Evolutionary conservation across 2,797 vertebrate genomes (phyloP).

Genomic region (Limosa lapponica): DNA sequence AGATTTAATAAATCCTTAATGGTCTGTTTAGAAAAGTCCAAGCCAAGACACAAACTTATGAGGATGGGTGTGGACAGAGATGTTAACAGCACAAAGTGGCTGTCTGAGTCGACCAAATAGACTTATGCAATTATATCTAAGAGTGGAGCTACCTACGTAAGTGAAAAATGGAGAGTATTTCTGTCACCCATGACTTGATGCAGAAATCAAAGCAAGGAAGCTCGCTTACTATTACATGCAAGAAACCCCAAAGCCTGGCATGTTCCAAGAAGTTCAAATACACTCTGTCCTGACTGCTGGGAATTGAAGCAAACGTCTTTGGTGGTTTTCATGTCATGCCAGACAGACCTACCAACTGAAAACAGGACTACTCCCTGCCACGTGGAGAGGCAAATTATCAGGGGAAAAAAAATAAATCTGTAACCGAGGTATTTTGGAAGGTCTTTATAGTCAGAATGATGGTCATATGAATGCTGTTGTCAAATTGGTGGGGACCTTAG

Average conservation of each 20-base stretch:
- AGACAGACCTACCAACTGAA: neutral
- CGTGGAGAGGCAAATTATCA: neutral
- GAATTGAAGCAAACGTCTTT: conserved; percentile 41
- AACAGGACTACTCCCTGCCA: conserved; percentile 26
- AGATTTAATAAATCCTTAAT: conserved; percentile 50
- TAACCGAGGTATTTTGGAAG: neutral
- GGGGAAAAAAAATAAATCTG: neutral
- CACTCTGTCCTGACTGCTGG: conserved; percentile 5
- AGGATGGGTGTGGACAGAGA: conserved; percentile 46
- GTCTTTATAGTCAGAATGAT: neutral
- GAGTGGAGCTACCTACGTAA: conserved; percentile 65
- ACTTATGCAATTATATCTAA: conserved; percentile 52
- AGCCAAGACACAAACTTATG: conserved; percentile 29
- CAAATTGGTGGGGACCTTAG: neutral
- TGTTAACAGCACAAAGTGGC: conserved; percentile 23
- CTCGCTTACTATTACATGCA: conserved; percentile 40
- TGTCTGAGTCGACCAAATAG: neutral
- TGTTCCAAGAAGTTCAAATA: conserved; percentile 43
- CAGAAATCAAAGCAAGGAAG: conserved; percentile 70
- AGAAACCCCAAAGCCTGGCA: conserved; percentile 37
- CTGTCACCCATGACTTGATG: conserved; percentile 47
- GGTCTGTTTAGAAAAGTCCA: conserved; percentile 30
- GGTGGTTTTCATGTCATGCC: conserved; percentile 2
- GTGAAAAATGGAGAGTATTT: conserved; percentile 56
- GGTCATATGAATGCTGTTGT: neutral